Base-by-base conservation (phyloP, 2,888 invertebrate genomes). In the Neria commutata region DNA sequence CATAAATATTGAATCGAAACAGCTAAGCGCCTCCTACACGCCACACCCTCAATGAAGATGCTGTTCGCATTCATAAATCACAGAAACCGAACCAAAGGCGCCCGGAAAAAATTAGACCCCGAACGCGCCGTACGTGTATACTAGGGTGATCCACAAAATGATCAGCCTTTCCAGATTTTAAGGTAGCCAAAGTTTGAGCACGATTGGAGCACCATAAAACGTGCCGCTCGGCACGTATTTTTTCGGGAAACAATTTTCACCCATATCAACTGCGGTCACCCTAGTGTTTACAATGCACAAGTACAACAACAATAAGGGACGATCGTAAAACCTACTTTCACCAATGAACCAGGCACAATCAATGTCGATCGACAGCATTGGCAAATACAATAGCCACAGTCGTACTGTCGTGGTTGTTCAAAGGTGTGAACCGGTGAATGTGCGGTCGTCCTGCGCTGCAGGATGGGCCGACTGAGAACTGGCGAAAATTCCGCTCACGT, bases 1-100 rank as follows among this genome's bases (percentile, higher is more conserved):
- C 72, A 73, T 78, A 78, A 78, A 77, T 76, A 75, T 67, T 60
- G 65, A 10, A 21, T 5, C 16, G 10, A 16, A 17, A 16, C 6
- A 40, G 6, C 17, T 5, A 21, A 45, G 19, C 45, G 45, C 37
- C 46, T 23, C 24, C 34, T 24, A 47, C 23, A 24, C 11, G 16
- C 48, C 21, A 24, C 25, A 23, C 6, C 46, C 6, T 23, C 40
- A 23, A 53, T 23, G 26, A 29, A 23, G 45, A 53, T 17, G 29
- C 45, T 25, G 37, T 17, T 51, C 51, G 40, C n/a, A 54, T 42
- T 40, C 26, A 25, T 40, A 42, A 51, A 40, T 46, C 61, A 54
- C 73, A 73, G 72, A 70, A 72, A 72, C 75, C 6, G n/a, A 37
- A 37, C n/a, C n/a, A 37, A 37, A 37, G n/a, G 37, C 4, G 37